phyloP scores from a whole-genome alignment of 1,140 invertebrate species.

The Drosophila takahashii region DNA sequence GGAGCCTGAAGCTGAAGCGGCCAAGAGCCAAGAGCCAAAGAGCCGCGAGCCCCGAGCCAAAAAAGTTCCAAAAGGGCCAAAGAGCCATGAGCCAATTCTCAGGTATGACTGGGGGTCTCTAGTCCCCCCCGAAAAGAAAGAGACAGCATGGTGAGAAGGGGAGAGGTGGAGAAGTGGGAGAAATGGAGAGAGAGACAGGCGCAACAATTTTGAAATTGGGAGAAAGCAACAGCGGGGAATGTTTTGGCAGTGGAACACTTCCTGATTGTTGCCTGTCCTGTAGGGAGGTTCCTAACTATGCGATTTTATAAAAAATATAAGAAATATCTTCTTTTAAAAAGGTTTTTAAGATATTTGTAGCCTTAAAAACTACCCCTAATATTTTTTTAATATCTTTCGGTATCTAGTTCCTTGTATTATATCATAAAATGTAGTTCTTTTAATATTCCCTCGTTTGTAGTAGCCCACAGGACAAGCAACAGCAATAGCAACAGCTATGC shows the following conservation, averaged over 20 bases:
- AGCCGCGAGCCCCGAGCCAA: conserved; percentile 41
- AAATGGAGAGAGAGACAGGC: conserved; percentile 62
- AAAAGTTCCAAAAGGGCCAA: conserved; percentile 54
- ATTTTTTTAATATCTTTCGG: not conserved
- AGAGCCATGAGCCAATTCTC: conserved; percentile 76
- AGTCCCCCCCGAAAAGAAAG: conserved; percentile 6
- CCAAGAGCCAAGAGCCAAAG: conserved; percentile 31
- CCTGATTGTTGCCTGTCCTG: conserved; percentile 54
- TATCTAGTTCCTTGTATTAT: not conserved
- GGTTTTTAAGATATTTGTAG: not conserved
- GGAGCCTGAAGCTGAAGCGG: conserved; percentile 38
- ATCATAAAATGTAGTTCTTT: not conserved
- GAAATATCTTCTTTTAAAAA: fast-evolving
- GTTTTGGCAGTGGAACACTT: conserved; percentile 63
- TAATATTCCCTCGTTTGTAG: conserved; percentile 16
- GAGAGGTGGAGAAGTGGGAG: conserved; percentile 32
- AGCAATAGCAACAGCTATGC: conserved; percentile 69
- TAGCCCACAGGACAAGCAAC: conserved; percentile 64
- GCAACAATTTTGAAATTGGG: conserved; percentile 71
- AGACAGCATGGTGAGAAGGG: conserved; percentile 21
- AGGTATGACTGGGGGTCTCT: conserved; percentile 40
- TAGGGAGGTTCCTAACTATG: conserved; percentile 21
- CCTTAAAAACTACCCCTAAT: not conserved
- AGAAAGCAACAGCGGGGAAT: conserved; percentile 48
- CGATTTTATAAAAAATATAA: not conserved